Evolutionary conservation across 1,140 invertebrate genomes (phyloP), one percentile per base, ranked within the genome.

Genomic region (Bradysia coprophila): DNA sequence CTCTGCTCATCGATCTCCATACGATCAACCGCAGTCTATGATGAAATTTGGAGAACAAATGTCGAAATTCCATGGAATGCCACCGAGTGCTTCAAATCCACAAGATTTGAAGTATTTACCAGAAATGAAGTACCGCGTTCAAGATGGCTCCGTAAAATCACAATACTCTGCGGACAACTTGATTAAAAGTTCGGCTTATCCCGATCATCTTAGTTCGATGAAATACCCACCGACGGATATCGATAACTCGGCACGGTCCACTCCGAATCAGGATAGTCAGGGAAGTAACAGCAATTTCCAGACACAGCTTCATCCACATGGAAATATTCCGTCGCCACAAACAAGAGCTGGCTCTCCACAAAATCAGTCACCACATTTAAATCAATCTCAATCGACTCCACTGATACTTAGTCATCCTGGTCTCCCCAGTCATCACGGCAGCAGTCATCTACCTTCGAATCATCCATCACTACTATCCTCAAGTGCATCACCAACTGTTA

Each of bases 71-170:
- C 56, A 57, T 41, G 56, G 55, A 3, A 48, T 50, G 22, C 52
- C 49, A 16, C 51, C 48, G 40, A 48, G 51, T 6, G 38, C 44
- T 21, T 4, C 18, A 6, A 16, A 45, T 38, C 43, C 43, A 19
- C 57, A 60, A 49, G 58, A 61, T 47, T 46, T 61, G 4, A 61
- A 61, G 43, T 61, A 61, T 49, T 54, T 55, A 3, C 52, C 57
- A 46, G 38, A 44, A 32, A 39, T 39, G 38, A 39, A 39, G n/a
- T 39, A 39, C 15, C 9, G 21, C 13, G 10, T 21, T 15, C 38
- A 13, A 4, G 38, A 39, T 21, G 19, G 15, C 6, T 22, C 21
- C 37, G 47, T 53, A 38, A 49, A 51, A 8, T 49, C 48, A 6
- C 49, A 50, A 0, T 55, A 50, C 33, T 38, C 31, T 3, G 54